Evolutionary conservation across 2,113 vertebrate species (phyloP), one percentile per base, ranked within the genome.

Genomic region (Martes martes): DNA sequence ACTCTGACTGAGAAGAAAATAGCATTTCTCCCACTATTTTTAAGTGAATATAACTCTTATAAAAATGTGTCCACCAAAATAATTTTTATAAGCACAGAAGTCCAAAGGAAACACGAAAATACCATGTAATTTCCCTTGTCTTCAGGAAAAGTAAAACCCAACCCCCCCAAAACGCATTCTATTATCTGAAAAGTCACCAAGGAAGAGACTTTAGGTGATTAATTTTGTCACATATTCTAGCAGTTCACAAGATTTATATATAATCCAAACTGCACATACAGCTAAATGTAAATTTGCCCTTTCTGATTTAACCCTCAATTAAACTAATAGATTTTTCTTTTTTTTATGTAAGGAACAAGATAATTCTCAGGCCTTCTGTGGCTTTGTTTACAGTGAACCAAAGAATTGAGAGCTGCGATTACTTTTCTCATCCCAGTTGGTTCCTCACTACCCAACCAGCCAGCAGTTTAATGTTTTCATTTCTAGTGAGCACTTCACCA

Each of bases 11-110:
- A 83, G 92, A 79, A 82, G 73, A 92, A 97, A 97, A 87, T 45
- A 96, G 16, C 76, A 94, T 42, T 92, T 96, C 81, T 74, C 39
- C 21, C 13, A 59, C 42, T 95, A 94, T 47, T 95, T 97, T 93
- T 71, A 95, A 57, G 26, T 83, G 73, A 97, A 74, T 91, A 78
- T 96, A 95, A 95, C 89, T 96, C 78, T 93, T 90, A 87, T 19
- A 95, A 94, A 96, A 90, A 42, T 74, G 4, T 94, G 28, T 50
- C 50, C 69, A 80, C 15, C 65, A 86, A 94, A 95, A 84, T 92
- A 89, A 87, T 67, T 95, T 93, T 92, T 65, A 93, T 23, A 96
- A 50, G n/a, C 87, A 84, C n/a, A 59, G 33, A 86, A 67, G 21
- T 89, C 50, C 85, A 18, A 96, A 92, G 24, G 14, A 87, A 96